Evolutionary conservation across 2,797 vertebrate species (phyloP).

Genomic region (Oryzias sinensis): DNA sequence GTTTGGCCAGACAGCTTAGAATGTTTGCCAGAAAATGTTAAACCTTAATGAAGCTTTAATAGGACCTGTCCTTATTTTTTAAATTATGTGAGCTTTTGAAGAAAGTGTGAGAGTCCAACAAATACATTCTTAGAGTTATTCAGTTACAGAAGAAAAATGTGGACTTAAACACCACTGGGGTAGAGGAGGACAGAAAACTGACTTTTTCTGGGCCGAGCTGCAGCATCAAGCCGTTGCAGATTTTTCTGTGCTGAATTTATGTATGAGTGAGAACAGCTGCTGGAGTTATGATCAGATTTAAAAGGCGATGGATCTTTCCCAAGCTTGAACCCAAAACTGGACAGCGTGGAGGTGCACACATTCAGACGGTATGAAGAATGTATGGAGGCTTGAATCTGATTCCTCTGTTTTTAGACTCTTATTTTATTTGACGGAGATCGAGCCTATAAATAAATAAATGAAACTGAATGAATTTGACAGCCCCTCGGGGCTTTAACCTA

Average conservation of each 20-base stretch:
- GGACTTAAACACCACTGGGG: slow-evolving; percentile 22
- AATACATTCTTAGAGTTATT: slow-evolving; percentile 32
- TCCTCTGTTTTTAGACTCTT: background rate
- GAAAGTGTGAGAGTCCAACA: slow-evolving; percentile 5
- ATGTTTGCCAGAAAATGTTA: slow-evolving; percentile 6
- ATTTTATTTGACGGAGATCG: background rate
- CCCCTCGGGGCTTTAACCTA: too few relatives aligned
- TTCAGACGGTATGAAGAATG: background rate
- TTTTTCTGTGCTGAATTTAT: slow-evolving; percentile 32
- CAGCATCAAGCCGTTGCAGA: slow-evolving; percentile 14
- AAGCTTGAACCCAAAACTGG: slow-evolving; percentile 28
- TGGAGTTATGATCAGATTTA: slow-evolving; percentile 40
- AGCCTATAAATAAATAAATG: too few relatives aligned
- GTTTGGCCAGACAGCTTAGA: slow-evolving; percentile 1
- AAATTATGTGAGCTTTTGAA: background rate
- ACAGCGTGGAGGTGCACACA: slow-evolving; percentile 8
- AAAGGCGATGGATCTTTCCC: slow-evolving; percentile 19
- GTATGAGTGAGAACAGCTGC: slow-evolving; percentile 62
- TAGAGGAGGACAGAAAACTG: slow-evolving; percentile 34
- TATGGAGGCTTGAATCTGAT: background rate
- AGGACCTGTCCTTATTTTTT: background rate
- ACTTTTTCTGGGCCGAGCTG: slow-evolving; percentile 17
- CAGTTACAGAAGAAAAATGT: slow-evolving; percentile 29
- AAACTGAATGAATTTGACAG: too few relatives aligned
- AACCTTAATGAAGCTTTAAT: background rate